Percentiles rank a stretch among this genome's conserved stretches.
Evolutionary conservation across 1,140 invertebrate species (phyloP).

Genomic region (Caenorhabditis tropicalis): DNA sequence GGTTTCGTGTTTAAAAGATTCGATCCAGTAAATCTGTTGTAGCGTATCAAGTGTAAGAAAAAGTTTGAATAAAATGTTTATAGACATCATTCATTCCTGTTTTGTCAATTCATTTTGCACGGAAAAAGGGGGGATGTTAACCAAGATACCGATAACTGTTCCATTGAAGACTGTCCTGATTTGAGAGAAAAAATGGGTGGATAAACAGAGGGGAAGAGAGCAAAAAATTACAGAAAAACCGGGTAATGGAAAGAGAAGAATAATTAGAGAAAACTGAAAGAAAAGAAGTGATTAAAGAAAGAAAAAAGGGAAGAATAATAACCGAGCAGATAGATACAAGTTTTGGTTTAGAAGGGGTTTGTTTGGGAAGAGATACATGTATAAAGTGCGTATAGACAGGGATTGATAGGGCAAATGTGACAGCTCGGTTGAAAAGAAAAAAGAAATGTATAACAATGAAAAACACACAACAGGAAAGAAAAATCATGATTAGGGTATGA

Average conservation of each 20-base stretch:
- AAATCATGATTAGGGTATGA: background rate
- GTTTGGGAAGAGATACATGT: constrained; percentile 6
- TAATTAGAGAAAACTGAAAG: background rate
- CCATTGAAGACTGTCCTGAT: constrained; percentile 17
- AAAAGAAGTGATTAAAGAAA: constrained; percentile 12
- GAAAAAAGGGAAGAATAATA: background rate
- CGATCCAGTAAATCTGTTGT: no score
- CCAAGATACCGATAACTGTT: background rate
- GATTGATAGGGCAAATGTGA: background rate
- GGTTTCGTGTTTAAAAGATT: no score
- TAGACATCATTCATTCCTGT: constrained; percentile 6
- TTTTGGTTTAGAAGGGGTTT: background rate
- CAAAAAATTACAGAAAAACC: background rate
- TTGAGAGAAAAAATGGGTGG: background rate
- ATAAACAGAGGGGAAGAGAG: background rate
- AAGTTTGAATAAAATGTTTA: background rate
- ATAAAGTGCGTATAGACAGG: background rate
- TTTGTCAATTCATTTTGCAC: constrained; percentile 17
- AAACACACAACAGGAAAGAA: constrained; percentile 2
- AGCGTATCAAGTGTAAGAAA: background rate
- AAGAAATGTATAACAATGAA: background rate
- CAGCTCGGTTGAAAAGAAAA: background rate
- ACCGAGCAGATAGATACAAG: constrained; percentile 3
- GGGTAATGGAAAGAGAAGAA: background rate
- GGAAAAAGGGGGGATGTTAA: background rate